These are phyloP conservation scores for Herminia tarsipennalis DNA, from an alignment of 2,888 invertebrate species.

Conservation along the genomic window DNA sequence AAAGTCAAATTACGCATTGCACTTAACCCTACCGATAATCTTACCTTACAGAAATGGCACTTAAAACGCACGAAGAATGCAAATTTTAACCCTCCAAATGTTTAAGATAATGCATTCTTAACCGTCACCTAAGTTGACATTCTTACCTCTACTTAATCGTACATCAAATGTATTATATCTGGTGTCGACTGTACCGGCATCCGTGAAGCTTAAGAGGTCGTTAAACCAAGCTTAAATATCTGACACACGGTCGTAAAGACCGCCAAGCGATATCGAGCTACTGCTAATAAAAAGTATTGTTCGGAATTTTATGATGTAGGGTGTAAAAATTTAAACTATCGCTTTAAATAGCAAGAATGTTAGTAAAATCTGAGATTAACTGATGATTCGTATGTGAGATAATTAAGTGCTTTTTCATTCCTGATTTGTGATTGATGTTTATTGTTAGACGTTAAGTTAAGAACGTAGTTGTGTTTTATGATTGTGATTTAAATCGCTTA, in stretches of 20 bases:
- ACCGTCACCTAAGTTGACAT: slow-evolving; percentile 9
- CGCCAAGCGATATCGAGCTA: slow-evolving; percentile 28
- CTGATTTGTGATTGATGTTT: slow-evolving; percentile 5
- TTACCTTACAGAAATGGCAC: too few relatives aligned
- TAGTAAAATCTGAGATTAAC: slow-evolving; percentile 9
- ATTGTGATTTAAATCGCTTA: too few relatives aligned
- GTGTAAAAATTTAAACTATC: slow-evolving; percentile 11
- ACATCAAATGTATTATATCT: slow-evolving; percentile 26
- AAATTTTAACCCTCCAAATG: too few relatives aligned
- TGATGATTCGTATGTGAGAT: too few relatives aligned
- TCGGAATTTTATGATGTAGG: slow-evolving; percentile 11
- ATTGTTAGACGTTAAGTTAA: slow-evolving; percentile 6
- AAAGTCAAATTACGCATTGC: too few relatives aligned
- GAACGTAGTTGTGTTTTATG: neutral
- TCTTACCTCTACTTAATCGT: slow-evolving; percentile 16
- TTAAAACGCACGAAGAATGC: too few relatives aligned
- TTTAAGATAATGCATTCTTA: too few relatives aligned
- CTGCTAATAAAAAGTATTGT: slow-evolving; percentile 21
- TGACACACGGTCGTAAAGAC: slow-evolving; percentile 55
- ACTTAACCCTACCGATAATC: too few relatives aligned
- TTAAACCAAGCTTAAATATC: slow-evolving; percentile 58
- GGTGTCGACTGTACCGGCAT: slow-evolving; percentile 40
- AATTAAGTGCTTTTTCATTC: slow-evolving; percentile 8
- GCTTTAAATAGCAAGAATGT: slow-evolving; percentile 7
- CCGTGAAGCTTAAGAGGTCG: slow-evolving; percentile 54